phyloP scores from a whole-genome alignment of 2,888 invertebrate genomes.

The Ormia ochracea region DNA sequence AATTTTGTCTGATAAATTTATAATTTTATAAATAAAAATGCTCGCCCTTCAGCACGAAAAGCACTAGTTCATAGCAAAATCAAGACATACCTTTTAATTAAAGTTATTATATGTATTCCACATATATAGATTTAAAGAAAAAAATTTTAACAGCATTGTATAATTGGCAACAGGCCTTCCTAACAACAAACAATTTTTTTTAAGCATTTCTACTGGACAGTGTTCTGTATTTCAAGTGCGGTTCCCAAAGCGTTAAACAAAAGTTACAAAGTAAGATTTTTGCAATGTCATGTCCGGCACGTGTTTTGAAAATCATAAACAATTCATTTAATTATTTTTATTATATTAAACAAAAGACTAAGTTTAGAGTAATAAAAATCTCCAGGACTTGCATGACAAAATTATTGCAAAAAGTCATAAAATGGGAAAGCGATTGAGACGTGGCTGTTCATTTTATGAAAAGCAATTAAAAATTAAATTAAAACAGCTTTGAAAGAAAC shows the following conservation, averaged over 20 bases:
- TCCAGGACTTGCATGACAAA: background rate
- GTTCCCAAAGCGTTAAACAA: background rate
- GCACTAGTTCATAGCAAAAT: too few species aligned
- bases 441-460: constrained; percentile 15
- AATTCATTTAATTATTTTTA: background rate
- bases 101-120: too few species aligned
- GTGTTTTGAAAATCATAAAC: background rate
- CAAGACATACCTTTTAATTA: too few species aligned
- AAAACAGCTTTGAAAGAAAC: background rate
- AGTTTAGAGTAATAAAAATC: background rate
- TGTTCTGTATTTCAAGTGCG: too few species aligned
- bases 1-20: too few species aligned
- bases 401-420: constrained; percentile 9
- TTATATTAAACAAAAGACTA: background rate
- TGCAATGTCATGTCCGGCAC: background rate
- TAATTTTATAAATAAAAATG: too few species aligned
- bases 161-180: too few species aligned
- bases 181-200: too few species aligned
- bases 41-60: too few species aligned
- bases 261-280: background rate
- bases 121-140: too few species aligned
- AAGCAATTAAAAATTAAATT: background rate
- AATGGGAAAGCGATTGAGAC: constrained; percentile 14
- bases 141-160: too few species aligned
- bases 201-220: too few species aligned